A percentile compares a stretch with the other conserved stretches of the same genome.
Conservation (phyloP, 2,113 vertebrate species). For the Hippocampus abdominalis region DNA sequence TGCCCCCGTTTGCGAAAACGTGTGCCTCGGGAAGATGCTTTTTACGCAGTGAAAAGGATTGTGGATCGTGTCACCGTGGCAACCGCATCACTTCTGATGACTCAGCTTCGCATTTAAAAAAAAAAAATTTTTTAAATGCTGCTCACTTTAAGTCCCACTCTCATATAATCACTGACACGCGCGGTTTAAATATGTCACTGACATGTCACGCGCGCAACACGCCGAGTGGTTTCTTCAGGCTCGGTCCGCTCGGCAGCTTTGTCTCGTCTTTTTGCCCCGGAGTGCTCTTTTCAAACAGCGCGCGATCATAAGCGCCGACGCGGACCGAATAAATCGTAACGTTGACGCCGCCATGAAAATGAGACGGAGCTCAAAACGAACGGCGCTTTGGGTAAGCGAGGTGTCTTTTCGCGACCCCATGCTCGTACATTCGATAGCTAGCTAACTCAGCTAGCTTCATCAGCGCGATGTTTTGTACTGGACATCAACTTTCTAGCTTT, state of each 20-base stretch:
- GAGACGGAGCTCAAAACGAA: neutral
- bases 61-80: neutral
- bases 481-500: too few species aligned
- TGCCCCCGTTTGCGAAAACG: neutral
- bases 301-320: neutral
- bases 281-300: constrained; percentile 5
- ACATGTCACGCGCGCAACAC: constrained; percentile 5
- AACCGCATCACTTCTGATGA: neutral
- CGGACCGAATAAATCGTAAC: neutral
- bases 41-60: neutral
- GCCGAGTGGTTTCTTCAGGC: constrained; percentile 9
- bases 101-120: neutral
- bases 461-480: too few species aligned
- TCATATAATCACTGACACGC: constrained; percentile 37
- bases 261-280: neutral
- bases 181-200: constrained; percentile 28
- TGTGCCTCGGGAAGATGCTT: neutral
- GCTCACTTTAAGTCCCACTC: constrained; percentile 14
- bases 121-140: neutral
- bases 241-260: constrained; percentile 1
- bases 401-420: too few species aligned
- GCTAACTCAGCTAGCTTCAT: neutral
- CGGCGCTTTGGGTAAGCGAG: too few species aligned
- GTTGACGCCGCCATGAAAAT: neutral
- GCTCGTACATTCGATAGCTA: neutral